Base-by-base conservation (phyloP, 2,113 vertebrate genomes). In the Lepidothrix coronata region DNA sequence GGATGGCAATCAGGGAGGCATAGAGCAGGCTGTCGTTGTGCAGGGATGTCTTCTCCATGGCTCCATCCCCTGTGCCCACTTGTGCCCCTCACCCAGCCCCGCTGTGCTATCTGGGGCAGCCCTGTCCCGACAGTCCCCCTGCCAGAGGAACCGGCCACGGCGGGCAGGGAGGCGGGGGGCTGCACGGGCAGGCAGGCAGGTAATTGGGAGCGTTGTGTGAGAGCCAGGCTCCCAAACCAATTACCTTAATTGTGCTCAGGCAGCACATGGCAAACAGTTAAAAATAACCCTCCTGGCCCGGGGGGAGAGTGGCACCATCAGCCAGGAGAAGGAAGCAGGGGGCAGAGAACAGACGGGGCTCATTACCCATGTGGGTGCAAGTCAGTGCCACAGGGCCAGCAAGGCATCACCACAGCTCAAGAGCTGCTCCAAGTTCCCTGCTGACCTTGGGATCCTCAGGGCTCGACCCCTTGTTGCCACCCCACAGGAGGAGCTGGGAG, bases 1-100 rank as follows among this genome's bases (percentile, higher is more conserved):
- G 95, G 85, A 97, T 89, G 83, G 97, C 85, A 14, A 98, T 96
- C 84, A 98, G 84, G 61, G 98, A 94, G 79, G 97, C 91, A 82
- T 97, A 98, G 62, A 98, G 94, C 75, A 97, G 87, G 91, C 97
- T 97, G 96, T 97, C 97, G 22, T 96, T 97, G 96, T 97, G 97
- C 35, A 97, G 85, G 81, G 97, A n/a, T 89, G 96, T 94, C 94
- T 88, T 97, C 92, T 97, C 97, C 97, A 97, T 97, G 97, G 94
- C 96, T 94, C 97, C 97, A 97, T 97, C 62, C 96, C 97, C 78
- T 28, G 90, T 51, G 57, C 68, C 89, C 3, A 2, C 81, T 43
- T 3, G 3, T 1, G 19, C n/a, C 75, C 94, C 74, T 28, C 24
- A 2, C 30, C 37, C 87, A 67, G 90, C 77, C 88, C 88, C 17